phyloP scores from a whole-genome alignment of 2,113 vertebrate species.

The Hylia prasina region DNA sequence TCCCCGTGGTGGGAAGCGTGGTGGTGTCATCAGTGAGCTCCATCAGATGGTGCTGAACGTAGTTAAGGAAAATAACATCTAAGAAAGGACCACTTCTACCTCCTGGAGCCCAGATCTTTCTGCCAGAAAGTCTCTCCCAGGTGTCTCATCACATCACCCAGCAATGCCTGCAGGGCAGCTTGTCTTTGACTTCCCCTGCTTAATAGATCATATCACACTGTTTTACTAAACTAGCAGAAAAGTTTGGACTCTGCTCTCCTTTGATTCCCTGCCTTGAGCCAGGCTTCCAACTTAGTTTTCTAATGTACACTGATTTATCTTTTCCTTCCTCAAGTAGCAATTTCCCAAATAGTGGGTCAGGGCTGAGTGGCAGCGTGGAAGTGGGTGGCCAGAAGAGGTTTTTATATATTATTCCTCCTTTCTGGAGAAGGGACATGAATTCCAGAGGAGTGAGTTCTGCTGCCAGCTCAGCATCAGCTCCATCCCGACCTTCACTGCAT shows the following conservation, averaged over 20 bases:
- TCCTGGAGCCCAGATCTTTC: background rate
- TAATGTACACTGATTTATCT: background rate
- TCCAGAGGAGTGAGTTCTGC: background rate
- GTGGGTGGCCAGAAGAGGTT: background rate
- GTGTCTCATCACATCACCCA: background rate
- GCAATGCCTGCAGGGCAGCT: background rate
- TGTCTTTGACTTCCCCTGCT: background rate
- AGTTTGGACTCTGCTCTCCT: background rate
- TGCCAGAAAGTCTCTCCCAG: background rate
- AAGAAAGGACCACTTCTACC: background rate
- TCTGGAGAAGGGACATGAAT: background rate
- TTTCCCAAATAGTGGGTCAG: background rate
- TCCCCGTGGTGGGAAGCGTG: accelerated
- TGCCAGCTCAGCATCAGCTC: background rate
- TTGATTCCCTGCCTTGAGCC: background rate
- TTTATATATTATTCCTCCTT: background rate
- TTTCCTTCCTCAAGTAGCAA: background rate
- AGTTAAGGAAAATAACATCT: background rate
- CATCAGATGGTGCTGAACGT: background rate
- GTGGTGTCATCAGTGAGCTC: background rate
- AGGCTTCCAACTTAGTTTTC: background rate
- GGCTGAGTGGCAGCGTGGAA: background rate
- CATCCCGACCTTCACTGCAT: accelerated
- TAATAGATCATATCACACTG: background rate
- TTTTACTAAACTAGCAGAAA: background rate